These are phyloP conservation scores for Rosalia funebris DNA, from an alignment of 2,888 invertebrate species.

Conservation along the genomic window DNA sequence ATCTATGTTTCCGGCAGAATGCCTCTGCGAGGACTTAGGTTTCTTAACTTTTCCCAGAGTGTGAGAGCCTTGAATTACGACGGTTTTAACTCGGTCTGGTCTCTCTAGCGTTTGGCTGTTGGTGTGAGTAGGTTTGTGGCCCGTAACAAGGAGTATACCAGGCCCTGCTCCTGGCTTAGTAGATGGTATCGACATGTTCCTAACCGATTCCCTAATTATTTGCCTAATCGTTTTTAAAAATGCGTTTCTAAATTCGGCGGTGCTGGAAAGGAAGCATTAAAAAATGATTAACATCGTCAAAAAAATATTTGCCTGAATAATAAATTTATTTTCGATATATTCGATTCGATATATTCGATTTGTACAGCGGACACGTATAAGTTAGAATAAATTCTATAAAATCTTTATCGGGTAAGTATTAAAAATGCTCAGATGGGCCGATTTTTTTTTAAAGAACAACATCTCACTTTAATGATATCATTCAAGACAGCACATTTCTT, in stretches of 20 bases:
- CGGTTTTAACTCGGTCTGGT: conserved; percentile 56
- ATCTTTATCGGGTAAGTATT: no score
- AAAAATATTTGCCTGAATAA: no score
- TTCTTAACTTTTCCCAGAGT: conserved; percentile 85
- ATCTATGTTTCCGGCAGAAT: conserved; percentile 87
- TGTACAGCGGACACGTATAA: no score
- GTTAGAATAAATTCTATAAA: no score
- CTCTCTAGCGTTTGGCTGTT: conserved; percentile 72
- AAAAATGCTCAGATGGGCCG: no score
- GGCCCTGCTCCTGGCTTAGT: conserved; percentile 72
- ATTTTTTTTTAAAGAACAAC: no score
- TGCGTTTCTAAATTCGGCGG: conserved; percentile 95
- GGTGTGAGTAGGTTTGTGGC: conserved; percentile 60
- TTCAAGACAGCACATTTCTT: no score
- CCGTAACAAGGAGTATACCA: conserved; percentile 61
- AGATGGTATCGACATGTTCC: conserved; percentile 95
- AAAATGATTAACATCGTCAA: no score
- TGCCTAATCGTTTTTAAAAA: conserved; percentile 97
- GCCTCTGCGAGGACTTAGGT: conserved; percentile 78
- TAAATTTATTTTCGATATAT: no score
- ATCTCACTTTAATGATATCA: no score
- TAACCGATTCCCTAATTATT: conserved; percentile 95
- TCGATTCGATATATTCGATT: no score
- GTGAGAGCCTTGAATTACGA: conserved; percentile 68
- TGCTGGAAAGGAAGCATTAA: no score